These are phyloP conservation scores for Perodicticus potto DNA, from an alignment of 2,797 vertebrate genomes.

Conservation along the genomic window DNA sequence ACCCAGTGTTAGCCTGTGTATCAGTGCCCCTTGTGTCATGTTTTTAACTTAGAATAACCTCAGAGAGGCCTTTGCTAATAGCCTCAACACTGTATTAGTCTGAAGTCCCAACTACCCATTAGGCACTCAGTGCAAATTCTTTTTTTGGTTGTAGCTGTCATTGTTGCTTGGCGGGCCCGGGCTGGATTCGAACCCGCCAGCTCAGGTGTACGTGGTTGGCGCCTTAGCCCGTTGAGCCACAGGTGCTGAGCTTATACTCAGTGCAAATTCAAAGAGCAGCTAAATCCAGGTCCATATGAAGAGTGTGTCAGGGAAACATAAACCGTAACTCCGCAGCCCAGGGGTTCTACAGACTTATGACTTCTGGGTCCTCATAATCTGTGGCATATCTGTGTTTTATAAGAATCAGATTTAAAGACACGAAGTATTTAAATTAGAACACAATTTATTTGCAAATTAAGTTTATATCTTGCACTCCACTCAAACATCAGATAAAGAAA, in stretches of 20 bases:
- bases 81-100: rapidly evolving
- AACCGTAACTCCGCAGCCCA: rapidly evolving
- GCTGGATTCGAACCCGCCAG: no score
- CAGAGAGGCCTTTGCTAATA: no score
- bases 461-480: neutral
- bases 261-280: no score
- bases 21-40: neutral
- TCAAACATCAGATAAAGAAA: neutral
- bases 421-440: rapidly evolving
- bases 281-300: no score
- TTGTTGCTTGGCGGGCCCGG: no score
- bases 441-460: neutral
- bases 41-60: no score
- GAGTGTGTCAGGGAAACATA: rapidly evolving
- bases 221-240: no score
- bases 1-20: rapidly evolving
- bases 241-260: no score
- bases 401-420: neutral
- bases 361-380: rapidly evolving
- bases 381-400: neutral
- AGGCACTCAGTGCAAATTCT: no score
- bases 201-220: no score
- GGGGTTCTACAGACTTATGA: no score
- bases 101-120: neutral
- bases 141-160: no score